Conservation (phyloP, 2,888 invertebrate genomes). For the Bellardia pandia region DNA sequence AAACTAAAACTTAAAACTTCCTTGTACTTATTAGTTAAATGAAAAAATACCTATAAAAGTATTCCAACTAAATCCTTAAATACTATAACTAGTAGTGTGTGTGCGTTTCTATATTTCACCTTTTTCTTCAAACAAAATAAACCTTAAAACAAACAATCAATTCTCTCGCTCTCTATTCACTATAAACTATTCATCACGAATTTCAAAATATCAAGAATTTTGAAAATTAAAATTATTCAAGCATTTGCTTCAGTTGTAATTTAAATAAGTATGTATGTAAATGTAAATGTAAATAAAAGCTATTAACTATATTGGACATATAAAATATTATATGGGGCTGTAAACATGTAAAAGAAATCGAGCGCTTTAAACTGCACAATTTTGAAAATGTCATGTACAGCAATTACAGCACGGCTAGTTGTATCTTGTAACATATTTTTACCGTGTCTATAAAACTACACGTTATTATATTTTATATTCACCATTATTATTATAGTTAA, state of each 20-base stretch:
- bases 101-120: slow-evolving; percentile 64
- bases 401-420: slow-evolving; percentile 25
- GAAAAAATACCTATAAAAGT: slow-evolving; percentile 38
- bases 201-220: slow-evolving; percentile 47
- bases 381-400: neutral
- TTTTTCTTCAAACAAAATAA: slow-evolving; percentile 40
- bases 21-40: slow-evolving; percentile 69
- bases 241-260: slow-evolving; percentile 73
- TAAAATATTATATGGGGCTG: slow-evolving; percentile 19
- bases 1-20: slow-evolving; percentile 69
- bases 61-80: slow-evolving; percentile 32
- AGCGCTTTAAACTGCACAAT: slow-evolving; percentile 54
- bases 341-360: slow-evolving; percentile 9
- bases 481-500: too few species aligned
- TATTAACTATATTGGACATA: neutral
- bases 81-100: slow-evolving; percentile 63
- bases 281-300: slow-evolving; percentile 52
- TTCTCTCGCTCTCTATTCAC: slow-evolving; percentile 64
- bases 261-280: slow-evolving; percentile 54
- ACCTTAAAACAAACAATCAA: slow-evolving; percentile 28
- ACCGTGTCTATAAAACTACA: neutral
- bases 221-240: slow-evolving; percentile 51
- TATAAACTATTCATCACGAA: slow-evolving; percentile 47
- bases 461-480: too few species aligned
- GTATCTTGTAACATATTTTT: neutral